Conservation (phyloP, 2,888 invertebrate genomes). For the Lycaena phlaeas region DNA sequence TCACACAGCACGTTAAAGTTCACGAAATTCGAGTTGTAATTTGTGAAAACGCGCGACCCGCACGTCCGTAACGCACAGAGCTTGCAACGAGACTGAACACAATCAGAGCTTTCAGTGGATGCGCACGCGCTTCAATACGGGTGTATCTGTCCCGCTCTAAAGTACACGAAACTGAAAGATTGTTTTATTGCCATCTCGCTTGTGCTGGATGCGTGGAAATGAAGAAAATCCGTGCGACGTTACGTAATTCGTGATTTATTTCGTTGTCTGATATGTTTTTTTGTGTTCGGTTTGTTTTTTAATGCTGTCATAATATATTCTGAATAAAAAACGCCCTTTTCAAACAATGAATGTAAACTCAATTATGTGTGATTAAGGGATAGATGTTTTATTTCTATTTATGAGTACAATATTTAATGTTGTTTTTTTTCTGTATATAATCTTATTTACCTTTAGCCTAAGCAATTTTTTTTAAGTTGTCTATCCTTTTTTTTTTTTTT, state of each 20-base stretch:
- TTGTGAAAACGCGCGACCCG: slow-evolving; percentile 21
- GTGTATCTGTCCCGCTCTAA: slow-evolving; percentile 33
- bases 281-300: slow-evolving; percentile 44
- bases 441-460: no score
- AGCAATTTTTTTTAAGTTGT: no score
- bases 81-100: no score
- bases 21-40: slow-evolving; percentile 32
- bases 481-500: no score
- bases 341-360: slow-evolving; percentile 5
- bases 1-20: slow-evolving; percentile 39
- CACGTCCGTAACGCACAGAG: slow-evolving; percentile 48
- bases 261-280: slow-evolving; percentile 50
- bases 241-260: slow-evolving; percentile 63
- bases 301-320: slow-evolving; percentile 38
- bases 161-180: slow-evolving; percentile 12
- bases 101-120: slow-evolving; percentile 56
- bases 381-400: not conserved
- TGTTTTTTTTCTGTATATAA: no score
- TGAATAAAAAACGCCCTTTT: not conserved
- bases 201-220: slow-evolving; percentile 43
- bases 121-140: slow-evolving; percentile 39
- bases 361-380: slow-evolving; percentile 11
- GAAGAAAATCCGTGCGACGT: slow-evolving; percentile 45
- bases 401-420: not conserved
- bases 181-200: slow-evolving; percentile 31